A percentile compares a stretch with the other conserved stretches of the same genome.
Evolutionary conservation across 2,888 invertebrate genomes (phyloP).

Genomic region (Orthosia cruda): DNA sequence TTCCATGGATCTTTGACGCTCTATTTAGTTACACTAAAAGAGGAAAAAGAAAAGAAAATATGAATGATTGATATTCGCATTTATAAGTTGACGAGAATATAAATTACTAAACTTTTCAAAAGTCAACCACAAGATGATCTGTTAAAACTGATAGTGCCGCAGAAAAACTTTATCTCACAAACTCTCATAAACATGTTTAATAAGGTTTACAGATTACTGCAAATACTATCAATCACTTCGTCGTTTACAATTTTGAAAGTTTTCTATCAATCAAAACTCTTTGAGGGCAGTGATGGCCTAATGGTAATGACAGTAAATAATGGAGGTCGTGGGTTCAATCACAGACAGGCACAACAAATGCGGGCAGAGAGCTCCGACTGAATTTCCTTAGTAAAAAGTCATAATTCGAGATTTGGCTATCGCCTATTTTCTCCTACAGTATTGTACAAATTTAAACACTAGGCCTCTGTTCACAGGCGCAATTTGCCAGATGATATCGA

Average conservation of each 20-base stretch:
- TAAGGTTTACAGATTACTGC: neutral
- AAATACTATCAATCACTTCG: constrained; percentile 6
- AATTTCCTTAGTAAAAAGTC: no score
- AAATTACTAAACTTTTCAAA: constrained; percentile 24
- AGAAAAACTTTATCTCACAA: neutral
- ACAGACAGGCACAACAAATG: no score
- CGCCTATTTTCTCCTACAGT: no score
- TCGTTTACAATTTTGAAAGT: neutral
- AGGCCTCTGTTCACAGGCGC: no score
- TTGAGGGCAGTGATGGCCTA: no score
- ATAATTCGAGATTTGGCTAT: no score
- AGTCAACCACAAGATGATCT: constrained; percentile 12
- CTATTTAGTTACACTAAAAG: neutral
- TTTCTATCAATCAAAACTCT: neutral
- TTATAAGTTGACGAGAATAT: neutral
- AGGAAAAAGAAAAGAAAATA: neutral
- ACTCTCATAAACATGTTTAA: neutral
- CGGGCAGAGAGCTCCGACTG: no score
- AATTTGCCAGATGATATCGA: no score
- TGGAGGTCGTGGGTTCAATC: no score
- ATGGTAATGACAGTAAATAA: no score
- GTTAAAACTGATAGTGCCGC: constrained; percentile 6
- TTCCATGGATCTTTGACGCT: neutral
- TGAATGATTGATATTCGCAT: neutral
- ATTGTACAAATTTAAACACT: no score